Conservation (phyloP, 2,888 invertebrate genomes). For the Serrognathus titanus region DNA sequence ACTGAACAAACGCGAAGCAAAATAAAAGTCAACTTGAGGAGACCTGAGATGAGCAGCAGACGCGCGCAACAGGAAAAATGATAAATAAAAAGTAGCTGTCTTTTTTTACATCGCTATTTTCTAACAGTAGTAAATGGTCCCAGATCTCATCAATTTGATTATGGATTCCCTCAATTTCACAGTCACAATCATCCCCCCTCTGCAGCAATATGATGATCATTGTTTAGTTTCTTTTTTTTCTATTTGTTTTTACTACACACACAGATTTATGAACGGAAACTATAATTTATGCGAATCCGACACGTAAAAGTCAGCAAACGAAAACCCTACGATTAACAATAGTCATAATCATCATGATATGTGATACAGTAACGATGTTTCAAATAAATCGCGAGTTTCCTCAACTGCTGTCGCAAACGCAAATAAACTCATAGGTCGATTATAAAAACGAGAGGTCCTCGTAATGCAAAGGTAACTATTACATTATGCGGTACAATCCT, state of each 20-base stretch:
- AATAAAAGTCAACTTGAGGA: background rate
- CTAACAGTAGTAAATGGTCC: background rate
- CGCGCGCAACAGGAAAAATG: background rate
- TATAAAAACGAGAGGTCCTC: background rate
- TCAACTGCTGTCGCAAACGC: no score
- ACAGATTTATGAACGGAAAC: background rate
- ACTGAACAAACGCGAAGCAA: no score
- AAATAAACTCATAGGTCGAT: no score
- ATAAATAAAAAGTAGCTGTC: background rate
- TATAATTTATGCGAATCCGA: background rate
- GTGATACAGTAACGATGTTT: no score
- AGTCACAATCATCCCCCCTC: no score
- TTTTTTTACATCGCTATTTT: background rate
- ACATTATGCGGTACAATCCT: background rate
- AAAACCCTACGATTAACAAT: background rate
- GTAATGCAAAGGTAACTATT: slow-evolving; percentile 3
- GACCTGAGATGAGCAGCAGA: background rate
- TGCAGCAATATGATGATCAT: no score
- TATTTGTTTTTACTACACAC: background rate
- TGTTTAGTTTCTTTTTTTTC: background rate
- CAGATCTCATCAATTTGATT: background rate
- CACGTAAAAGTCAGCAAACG: background rate
- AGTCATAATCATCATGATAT: background rate
- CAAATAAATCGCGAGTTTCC: no score
- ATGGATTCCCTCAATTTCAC: background rate